Evolutionary conservation across 2,888 invertebrate genomes (phyloP).

Genomic region (Nymphalis urticae): DNA sequence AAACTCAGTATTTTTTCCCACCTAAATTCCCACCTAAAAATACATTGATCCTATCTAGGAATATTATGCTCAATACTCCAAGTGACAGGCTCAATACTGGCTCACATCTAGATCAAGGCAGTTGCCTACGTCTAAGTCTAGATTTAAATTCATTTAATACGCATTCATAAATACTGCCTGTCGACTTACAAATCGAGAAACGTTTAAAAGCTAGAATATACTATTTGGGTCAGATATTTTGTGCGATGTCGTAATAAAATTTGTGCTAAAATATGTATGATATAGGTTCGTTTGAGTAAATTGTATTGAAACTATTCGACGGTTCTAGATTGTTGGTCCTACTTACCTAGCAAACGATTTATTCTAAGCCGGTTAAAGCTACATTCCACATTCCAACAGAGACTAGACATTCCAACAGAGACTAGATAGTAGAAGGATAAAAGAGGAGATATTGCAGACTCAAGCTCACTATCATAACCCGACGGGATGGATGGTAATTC

Average conservation of each 20-base stretch:
- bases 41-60: constrained; percentile 26
- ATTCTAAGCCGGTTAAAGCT: too few species aligned
- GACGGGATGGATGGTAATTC: too few species aligned
- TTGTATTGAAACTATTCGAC: background rate
- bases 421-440: too few species aligned
- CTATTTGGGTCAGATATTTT: constrained; percentile 27
- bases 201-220: constrained; percentile 14
- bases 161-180: constrained; percentile 29
- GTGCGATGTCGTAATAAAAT: constrained; percentile 15
- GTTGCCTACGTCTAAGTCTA: constrained; percentile 31
- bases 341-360: too few species aligned
- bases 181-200: constrained; percentile 19
- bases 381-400: too few species aligned
- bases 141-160: constrained; percentile 19
- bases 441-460: too few species aligned
- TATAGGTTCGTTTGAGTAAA: background rate
- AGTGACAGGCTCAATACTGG: constrained; percentile 32
- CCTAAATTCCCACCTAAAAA: too few species aligned
- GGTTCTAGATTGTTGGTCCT: background rate
- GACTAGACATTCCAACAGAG: too few species aligned
- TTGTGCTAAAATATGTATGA: background rate
- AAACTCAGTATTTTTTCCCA: too few species aligned
- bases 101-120: constrained; percentile 42
- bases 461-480: too few species aligned
- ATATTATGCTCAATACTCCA: constrained; percentile 24